Evolutionary conservation across 2,113 vertebrate species (phyloP).

Genomic region (Lethenteron camtschaticum): DNA sequence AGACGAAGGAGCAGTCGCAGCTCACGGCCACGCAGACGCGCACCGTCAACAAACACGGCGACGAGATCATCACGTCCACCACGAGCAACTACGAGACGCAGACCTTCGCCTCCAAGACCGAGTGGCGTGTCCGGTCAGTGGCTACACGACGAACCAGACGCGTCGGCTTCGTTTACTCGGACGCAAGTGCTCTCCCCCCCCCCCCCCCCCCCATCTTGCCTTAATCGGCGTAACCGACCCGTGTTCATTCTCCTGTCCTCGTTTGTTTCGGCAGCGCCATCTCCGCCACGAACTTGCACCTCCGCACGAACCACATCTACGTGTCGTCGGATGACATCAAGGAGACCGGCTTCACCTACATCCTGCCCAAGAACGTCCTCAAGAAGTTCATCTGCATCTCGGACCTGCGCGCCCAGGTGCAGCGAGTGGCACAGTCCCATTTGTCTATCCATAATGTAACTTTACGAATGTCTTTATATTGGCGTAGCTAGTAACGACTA

Average conservation of each 20-base stretch:
- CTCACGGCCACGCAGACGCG: constrained; percentile 91
- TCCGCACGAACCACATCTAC: constrained; percentile 94
- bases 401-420: constrained; percentile 75
- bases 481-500: neutral
- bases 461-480: neutral
- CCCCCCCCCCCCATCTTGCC: too few species aligned
- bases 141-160: too few species aligned
- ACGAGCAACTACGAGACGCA: constrained; percentile 98
- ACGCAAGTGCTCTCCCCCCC: too few species aligned
- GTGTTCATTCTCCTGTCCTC: neutral
- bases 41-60: constrained; percentile 92
- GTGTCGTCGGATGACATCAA: constrained; percentile 97
- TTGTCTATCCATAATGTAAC: neutral
- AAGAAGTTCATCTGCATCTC: constrained; percentile 99
- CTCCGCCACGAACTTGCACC: constrained; percentile 87
- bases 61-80: constrained; percentile 97
- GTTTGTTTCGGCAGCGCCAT: constrained; percentile 41
- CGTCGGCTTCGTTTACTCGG: too few species aligned
- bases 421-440: constrained; percentile 7
- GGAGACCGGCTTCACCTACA: constrained; percentile 93
- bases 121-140: constrained; percentile 80
- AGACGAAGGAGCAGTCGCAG: constrained; percentile 95
- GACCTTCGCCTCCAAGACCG: constrained; percentile 95
- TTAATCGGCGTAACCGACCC: too few species aligned
- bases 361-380: constrained; percentile 87